These are phyloP conservation scores for Anarrhichthys ocellatus DNA, from an alignment of 2,113 vertebrate genomes.

Conservation along the genomic window DNA sequence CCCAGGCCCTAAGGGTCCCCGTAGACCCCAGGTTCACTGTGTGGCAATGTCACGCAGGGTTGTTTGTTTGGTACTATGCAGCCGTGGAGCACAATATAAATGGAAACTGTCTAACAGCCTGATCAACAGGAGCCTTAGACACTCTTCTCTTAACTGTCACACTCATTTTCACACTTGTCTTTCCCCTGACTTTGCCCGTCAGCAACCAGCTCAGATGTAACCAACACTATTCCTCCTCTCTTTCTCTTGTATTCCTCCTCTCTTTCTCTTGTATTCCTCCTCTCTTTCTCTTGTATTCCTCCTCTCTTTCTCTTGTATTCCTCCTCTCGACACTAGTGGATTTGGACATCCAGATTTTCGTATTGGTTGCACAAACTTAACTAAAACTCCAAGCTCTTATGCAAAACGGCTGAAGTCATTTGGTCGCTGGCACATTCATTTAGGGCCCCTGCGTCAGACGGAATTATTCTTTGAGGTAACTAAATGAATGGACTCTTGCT, in stretches of 20 bases:
- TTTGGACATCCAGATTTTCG: not conserved
- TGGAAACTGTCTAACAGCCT: not conserved
- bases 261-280: too few relatives aligned
- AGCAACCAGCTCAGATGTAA: not conserved
- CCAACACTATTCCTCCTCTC: not conserved
- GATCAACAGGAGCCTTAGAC: not conserved
- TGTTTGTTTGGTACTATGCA: not conserved
- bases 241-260: not conserved
- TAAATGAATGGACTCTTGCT: not conserved
- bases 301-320: not conserved
- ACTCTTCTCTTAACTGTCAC: not conserved
- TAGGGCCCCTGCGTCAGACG: not conserved
- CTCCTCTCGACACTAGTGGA: not conserved
- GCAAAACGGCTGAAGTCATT: not conserved
- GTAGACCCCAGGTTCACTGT: not conserved
- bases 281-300: not conserved
- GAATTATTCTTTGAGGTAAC: slow-evolving; percentile 1
- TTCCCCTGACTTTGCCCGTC: not conserved
- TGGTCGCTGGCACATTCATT: not conserved
- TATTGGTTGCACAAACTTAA: not conserved
- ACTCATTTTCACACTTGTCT: slow-evolving; percentile 26
- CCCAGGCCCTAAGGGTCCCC: not conserved
- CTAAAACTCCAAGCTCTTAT: not conserved
- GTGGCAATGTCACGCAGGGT: not conserved
- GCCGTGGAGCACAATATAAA: not conserved